Percentiles rank a stretch among this genome's conserved stretches.
These are phyloP conservation scores for Branchinecta lindahli DNA, from an alignment of 1,140 invertebrate species.

Conservation along the genomic window DNA sequence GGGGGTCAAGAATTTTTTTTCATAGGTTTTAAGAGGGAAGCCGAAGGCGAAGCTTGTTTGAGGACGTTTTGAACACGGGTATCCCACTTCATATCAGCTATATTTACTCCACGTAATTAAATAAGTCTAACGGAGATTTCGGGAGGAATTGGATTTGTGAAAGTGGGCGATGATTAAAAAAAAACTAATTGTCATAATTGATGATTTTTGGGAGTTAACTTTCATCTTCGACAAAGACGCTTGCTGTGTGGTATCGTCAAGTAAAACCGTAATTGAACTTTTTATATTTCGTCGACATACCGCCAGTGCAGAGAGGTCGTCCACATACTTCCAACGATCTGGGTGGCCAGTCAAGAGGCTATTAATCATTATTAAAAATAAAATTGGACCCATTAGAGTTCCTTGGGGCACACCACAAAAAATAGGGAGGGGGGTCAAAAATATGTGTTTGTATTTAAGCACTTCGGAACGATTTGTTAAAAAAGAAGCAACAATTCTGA, in stretches of 20 bases:
- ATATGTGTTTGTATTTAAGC: background rate
- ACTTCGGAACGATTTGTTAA: slow-evolving; percentile 9
- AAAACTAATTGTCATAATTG: too few species aligned
- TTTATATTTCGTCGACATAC: slow-evolving; percentile 1
- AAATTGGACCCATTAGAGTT: too few species aligned
- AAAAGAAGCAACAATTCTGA: slow-evolving; percentile 6
- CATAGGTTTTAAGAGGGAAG: background rate
- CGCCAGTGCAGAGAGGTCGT: background rate
- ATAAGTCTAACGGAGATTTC: too few species aligned
- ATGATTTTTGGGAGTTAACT: too few species aligned
- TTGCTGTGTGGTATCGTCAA: slow-evolving; percentile 4
- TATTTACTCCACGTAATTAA: background rate
- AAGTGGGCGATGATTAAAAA: too few species aligned
- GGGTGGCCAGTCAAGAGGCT: background rate
- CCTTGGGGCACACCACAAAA: too few species aligned
- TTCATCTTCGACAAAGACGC: slow-evolving; percentile 1
- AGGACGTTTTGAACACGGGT: background rate
- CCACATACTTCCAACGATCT: background rate
- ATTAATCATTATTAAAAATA: too few species aligned
- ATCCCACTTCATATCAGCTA: background rate
- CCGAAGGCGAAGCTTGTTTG: background rate
- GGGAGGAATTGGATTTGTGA: too few species aligned
- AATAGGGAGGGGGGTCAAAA: background rate
- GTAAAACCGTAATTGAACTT: slow-evolving; percentile 5
- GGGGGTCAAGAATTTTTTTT: background rate